A percentile compares a stretch with the other conserved stretches of the same genome.
phyloP scores from a whole-genome alignment of 2,113 vertebrate genomes.

The Naja naja region DNA sequence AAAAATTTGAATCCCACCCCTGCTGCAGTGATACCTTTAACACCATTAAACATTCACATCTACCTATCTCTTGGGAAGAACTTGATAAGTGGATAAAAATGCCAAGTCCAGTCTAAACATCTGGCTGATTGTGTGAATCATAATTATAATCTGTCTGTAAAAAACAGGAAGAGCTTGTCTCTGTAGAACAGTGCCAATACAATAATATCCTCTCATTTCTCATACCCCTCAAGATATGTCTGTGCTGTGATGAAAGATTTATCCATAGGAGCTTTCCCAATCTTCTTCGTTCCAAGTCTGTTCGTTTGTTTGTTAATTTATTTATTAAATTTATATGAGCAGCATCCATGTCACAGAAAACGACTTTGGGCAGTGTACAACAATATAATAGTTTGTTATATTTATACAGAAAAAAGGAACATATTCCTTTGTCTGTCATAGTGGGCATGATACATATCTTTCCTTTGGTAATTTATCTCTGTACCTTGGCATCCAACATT shows the following conservation, averaged over 20 bases:
- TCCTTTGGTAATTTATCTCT: neutral
- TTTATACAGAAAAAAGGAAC: no score
- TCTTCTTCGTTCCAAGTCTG: neutral
- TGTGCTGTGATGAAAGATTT: neutral
- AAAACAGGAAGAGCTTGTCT: neutral
- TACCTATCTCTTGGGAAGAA: neutral
- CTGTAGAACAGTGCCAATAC: neutral
- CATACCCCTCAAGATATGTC: neutral
- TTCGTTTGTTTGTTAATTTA: neutral
- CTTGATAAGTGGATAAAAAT: no score
- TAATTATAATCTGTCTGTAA: neutral
- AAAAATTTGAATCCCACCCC: no score
- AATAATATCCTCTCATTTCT: neutral
- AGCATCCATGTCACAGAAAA: neutral
- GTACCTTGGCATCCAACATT: conserved; percentile 52
- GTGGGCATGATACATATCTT: no score
- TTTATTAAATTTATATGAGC: neutral
- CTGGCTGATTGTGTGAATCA: no score
- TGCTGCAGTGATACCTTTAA: neutral
- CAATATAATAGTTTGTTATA: neutral
- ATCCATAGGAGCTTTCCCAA: neutral
- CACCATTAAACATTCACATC: no score
- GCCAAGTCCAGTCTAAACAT: no score
- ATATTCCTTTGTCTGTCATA: neutral
- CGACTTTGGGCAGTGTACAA: neutral